A percentile compares a stretch with the other conserved stretches of the same genome.
Conservation (phyloP, 2,797 vertebrate species). For the Echeneis naucrates region DNA sequence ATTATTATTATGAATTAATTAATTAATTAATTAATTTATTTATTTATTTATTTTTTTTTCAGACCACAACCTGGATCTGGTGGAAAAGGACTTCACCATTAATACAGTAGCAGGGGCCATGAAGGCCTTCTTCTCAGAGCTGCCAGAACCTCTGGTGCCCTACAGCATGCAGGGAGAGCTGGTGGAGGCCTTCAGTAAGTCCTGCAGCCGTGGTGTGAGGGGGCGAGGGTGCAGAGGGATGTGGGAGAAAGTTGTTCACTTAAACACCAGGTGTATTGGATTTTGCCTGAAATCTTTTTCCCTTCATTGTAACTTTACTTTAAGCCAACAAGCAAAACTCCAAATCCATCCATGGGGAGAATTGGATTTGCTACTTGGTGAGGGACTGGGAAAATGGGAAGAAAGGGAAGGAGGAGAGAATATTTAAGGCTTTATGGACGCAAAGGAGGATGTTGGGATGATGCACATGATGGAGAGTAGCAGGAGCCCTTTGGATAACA, state of each 20-base stretch:
- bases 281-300: slow-evolving; percentile 58
- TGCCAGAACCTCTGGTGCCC: slow-evolving; percentile 93
- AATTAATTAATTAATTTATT: no score
- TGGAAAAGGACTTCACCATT: slow-evolving; percentile 94
- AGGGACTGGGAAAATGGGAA: slow-evolving; percentile 24
- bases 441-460: slow-evolving; percentile 40
- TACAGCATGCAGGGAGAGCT: slow-evolving; percentile 93
- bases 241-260: slow-evolving; percentile 11
- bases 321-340: slow-evolving; percentile 71
- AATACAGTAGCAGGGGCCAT: slow-evolving; percentile 95
- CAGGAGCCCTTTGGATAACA: slow-evolving; percentile 24
- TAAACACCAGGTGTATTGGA: slow-evolving; percentile 44
- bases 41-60: background rate
- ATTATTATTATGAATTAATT: no score
- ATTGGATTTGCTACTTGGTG: slow-evolving; percentile 67
- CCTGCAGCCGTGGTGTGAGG: slow-evolving; percentile 13
- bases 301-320: slow-evolving; percentile 67
- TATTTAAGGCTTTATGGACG: slow-evolving; percentile 33
- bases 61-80: slow-evolving; percentile 91
- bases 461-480: slow-evolving; percentile 53
- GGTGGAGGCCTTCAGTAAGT: slow-evolving; percentile 96
- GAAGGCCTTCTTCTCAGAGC: slow-evolving; percentile 97
- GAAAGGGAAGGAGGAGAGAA: slow-evolving; percentile 41
- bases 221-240: background rate
- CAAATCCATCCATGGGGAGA: slow-evolving; percentile 72